These are phyloP conservation scores for Echiichthys vipera DNA, from an alignment of 2,797 vertebrate species.

Conservation along the genomic window DNA sequence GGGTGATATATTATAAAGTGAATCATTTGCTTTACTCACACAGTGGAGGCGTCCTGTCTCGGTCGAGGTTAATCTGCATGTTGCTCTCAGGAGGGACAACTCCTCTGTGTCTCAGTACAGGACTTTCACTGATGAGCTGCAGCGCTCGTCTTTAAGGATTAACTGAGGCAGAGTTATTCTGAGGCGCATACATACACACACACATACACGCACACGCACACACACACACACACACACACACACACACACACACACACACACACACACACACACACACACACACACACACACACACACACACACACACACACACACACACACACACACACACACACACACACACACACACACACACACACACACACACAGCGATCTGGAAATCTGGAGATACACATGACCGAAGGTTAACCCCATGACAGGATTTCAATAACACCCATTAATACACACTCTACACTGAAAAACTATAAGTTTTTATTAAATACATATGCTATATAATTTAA, in stretches of 20 bases:
- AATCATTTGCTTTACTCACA: constrained; percentile 67
- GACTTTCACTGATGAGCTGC: constrained; percentile 66
- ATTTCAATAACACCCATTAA: too few species aligned
- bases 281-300: too few species aligned
- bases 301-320: too few species aligned
- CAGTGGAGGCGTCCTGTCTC: constrained; percentile 36
- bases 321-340: too few species aligned
- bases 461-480: too few species aligned
- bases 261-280: too few species aligned
- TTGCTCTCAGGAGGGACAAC: constrained; percentile 32
- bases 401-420: too few species aligned
- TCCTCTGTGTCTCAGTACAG: constrained; percentile 51
- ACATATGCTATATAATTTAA: too few species aligned
- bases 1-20: not conserved
- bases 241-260: not conserved
- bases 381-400: too few species aligned
- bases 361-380: too few species aligned
- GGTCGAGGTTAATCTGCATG: constrained; percentile 51
- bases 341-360: too few species aligned
- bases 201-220: not conserved
- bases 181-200: constrained; percentile 16
- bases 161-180: constrained; percentile 74
- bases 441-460: too few species aligned
- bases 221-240: not conserved
- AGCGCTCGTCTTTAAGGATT: constrained; percentile 78